These are phyloP conservation scores for Andrena dorsata DNA, from an alignment of 2,888 invertebrate genomes.

Conservation along the genomic window DNA sequence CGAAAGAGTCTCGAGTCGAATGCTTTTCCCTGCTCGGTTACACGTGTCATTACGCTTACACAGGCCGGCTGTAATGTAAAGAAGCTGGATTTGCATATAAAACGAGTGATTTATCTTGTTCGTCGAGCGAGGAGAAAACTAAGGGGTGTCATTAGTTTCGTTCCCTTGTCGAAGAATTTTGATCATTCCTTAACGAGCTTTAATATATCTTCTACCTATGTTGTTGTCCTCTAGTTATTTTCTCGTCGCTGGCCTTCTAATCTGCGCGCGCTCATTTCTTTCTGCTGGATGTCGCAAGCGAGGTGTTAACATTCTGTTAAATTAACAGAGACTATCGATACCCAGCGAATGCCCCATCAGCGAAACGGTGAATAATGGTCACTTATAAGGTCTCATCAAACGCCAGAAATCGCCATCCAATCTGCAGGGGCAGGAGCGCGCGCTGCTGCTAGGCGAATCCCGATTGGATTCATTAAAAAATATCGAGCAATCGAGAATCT, in stretches of 20 bases:
- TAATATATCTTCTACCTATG: neutral
- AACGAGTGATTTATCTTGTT: constrained; percentile 64
- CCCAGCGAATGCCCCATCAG: neutral
- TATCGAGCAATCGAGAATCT: constrained; percentile 63
- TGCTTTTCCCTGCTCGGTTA: constrained; percentile 46
- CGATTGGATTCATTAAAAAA: constrained; percentile 68
- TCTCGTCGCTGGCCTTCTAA: neutral
- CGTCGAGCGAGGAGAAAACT: constrained; percentile 8
- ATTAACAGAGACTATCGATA: too few relatives aligned
- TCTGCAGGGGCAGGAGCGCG: constrained; percentile 15
- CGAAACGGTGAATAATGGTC: neutral
- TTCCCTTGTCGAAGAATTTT: constrained; percentile 14
- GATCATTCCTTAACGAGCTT: constrained; percentile 16
- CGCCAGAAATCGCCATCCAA: neutral
- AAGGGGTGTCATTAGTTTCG: neutral
- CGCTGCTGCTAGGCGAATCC: constrained; percentile 10
- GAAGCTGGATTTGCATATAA: constrained; percentile 66
- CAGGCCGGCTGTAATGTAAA: constrained; percentile 31
- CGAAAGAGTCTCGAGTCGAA: constrained; percentile 27
- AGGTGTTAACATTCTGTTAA: too few relatives aligned
- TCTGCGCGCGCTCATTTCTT: neutral
- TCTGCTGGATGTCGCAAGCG: too few relatives aligned
- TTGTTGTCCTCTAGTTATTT: neutral
- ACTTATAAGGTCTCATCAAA: neutral
- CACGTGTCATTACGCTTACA: constrained; percentile 58